Evolutionary conservation across 2,113 vertebrate genomes (phyloP).

Genomic region (Eurystomus gularis): DNA sequence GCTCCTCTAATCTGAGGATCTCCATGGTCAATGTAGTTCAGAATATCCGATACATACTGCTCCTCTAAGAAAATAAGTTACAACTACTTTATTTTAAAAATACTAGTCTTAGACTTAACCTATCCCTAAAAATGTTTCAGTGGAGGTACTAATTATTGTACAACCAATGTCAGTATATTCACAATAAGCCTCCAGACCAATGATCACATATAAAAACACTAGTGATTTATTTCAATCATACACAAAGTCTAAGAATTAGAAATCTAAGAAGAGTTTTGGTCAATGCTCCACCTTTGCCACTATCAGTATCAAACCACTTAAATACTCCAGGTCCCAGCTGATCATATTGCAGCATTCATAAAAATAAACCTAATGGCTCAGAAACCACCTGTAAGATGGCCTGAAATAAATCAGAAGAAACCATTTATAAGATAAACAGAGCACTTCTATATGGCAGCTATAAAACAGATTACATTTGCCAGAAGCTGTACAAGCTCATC

Average conservation of each 20-base stretch:
- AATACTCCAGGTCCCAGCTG: background rate
- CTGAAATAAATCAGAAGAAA: background rate
- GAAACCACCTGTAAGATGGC: background rate
- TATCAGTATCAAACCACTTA: background rate
- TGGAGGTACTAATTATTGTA: background rate
- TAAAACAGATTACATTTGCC: background rate
- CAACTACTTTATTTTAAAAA: constrained; percentile 64
- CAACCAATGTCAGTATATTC: background rate
- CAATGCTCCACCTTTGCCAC: background rate
- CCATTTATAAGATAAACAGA: background rate
- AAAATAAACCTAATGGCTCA: background rate
- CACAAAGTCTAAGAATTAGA: background rate
- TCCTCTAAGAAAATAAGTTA: constrained; percentile 80
- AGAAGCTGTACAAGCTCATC: background rate
- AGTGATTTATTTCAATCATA: background rate
- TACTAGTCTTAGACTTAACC: background rate
- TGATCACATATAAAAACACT: background rate
- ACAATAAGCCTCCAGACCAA: too few species aligned
- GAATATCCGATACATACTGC: constrained; percentile 90
- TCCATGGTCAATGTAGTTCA: constrained; percentile 87
- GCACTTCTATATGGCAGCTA: background rate
- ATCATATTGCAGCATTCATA: background rate
- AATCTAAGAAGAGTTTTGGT: background rate
- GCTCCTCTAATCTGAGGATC: constrained; percentile 96
- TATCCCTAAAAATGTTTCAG: background rate